phyloP scores from a whole-genome alignment of 1,140 invertebrate species.

The Neotoxoptera formosana region DNA sequence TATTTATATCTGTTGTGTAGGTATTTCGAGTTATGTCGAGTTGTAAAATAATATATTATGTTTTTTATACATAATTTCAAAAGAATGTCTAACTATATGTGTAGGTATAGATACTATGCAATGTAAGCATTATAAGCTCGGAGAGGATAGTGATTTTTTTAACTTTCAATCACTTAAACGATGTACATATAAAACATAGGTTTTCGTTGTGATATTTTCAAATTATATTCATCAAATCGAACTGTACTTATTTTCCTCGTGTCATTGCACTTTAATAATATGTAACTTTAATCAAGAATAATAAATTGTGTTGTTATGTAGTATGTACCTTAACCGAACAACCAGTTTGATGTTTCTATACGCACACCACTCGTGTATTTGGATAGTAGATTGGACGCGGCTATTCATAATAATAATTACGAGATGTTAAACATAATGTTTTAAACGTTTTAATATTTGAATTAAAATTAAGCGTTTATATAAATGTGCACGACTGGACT shows the following conservation, averaged over 20 bases:
- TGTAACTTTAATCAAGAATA: neutral
- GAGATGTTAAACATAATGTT: neutral
- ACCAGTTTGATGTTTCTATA: neutral
- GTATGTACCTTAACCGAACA: neutral
- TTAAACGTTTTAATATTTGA: neutral
- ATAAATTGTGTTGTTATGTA: slow-evolving; percentile 1
- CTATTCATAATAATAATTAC: neutral
- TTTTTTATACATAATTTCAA: neutral
- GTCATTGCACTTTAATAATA: neutral
- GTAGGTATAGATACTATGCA: neutral
- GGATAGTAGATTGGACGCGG: neutral
- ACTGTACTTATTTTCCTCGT: neutral
- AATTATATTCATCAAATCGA: neutral
- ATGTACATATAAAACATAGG: neutral
- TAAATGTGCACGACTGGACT: neutral
- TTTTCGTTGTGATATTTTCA: neutral
- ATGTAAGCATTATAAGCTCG: neutral
- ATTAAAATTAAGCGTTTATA: neutral
- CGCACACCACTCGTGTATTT: neutral
- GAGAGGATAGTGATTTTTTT: neutral
- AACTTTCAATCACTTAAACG: neutral
- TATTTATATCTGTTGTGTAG: neutral
- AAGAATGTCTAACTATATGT: neutral
- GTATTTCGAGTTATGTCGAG: neutral
- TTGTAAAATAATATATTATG: neutral